Evolutionary conservation across 2,888 invertebrate species (phyloP).

Genomic region (Lapara coniferarum): DNA sequence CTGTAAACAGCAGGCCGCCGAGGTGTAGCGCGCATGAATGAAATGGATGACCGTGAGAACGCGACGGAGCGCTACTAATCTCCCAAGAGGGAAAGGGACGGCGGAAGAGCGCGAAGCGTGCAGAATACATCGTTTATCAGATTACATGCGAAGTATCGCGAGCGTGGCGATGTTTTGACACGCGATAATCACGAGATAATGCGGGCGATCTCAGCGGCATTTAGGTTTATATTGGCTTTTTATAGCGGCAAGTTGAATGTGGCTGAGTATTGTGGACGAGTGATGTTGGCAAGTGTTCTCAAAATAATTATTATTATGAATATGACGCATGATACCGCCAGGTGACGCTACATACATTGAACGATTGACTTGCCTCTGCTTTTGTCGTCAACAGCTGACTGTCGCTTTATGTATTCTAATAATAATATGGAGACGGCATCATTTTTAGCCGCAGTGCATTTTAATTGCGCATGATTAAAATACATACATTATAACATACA

Average conservation of each 20-base stretch:
- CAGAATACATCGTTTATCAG: constrained; percentile 85
- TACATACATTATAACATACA: neutral
- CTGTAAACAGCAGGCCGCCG: constrained; percentile 82
- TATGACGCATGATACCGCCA: constrained; percentile 49
- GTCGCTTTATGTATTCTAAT: constrained; percentile 34
- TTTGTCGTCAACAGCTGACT: constrained; percentile 44
- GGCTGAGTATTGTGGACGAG: constrained; percentile 64
- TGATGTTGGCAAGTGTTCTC: constrained; percentile 60
- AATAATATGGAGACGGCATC: constrained; percentile 9
- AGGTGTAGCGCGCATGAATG: constrained; percentile 83
- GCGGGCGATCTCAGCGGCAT: constrained; percentile 80
- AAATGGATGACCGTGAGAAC: constrained; percentile 76
- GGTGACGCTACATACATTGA: constrained; percentile 26
- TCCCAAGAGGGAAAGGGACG: constrained; percentile 55
- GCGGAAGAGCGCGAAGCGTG: constrained; percentile 72
- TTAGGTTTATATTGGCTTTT: constrained; percentile 83
- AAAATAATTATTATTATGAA: constrained; percentile 45
- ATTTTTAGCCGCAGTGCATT: constrained; percentile 3
- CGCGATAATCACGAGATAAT: constrained; percentile 85
- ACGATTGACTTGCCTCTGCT: constrained; percentile 26
- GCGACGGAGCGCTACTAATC: constrained; percentile 52
- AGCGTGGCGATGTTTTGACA: constrained; percentile 85
- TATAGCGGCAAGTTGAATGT: constrained; percentile 67
- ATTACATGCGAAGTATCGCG: constrained; percentile 84
- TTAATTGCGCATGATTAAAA: constrained; percentile 1